Evolutionary conservation across 2,888 invertebrate species (phyloP).

Genomic region (Blastobasis adustella): DNA sequence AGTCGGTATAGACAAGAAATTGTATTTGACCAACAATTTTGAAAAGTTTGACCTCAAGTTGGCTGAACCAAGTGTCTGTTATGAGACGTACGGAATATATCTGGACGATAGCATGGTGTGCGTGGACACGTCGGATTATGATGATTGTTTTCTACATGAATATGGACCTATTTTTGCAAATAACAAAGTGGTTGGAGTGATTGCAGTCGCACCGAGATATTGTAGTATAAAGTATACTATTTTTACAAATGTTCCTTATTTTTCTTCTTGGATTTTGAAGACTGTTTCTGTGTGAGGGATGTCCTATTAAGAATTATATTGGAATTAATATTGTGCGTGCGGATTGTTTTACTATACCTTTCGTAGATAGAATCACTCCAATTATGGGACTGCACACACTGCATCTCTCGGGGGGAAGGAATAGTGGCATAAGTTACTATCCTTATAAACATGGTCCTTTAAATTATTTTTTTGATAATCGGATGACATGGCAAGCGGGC

Average conservation of each 20-base stretch:
- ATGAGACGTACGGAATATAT: conserved; percentile 38
- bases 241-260: conserved; percentile 32
- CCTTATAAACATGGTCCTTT: too few relatives aligned
- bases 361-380: too few relatives aligned
- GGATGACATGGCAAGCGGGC: too few relatives aligned
- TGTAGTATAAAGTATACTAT: conserved; percentile 35
- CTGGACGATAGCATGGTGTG: conserved; percentile 46
- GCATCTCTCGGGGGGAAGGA: too few relatives aligned
- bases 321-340: too few relatives aligned
- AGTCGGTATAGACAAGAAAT: conserved; percentile 43
- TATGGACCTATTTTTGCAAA: conserved; percentile 49
- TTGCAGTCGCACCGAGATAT: conserved; percentile 41
- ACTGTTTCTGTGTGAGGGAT: too few relatives aligned
- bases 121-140: conserved; percentile 38
- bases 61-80: conserved; percentile 25
- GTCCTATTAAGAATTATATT: too few relatives aligned
- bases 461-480: too few relatives aligned
- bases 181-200: conserved; percentile 45
- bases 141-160: conserved; percentile 54
- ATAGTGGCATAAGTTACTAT: too few relatives aligned
- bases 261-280: conserved; percentile 28
- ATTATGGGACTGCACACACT: too few relatives aligned
- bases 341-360: too few relatives aligned
- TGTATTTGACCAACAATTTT: conserved; percentile 52
- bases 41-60: conserved; percentile 31